A percentile compares a stretch with the other conserved stretches of the same genome.
Conservation (phyloP, 2,113 vertebrate species). For the Theristicus caerulescens region DNA sequence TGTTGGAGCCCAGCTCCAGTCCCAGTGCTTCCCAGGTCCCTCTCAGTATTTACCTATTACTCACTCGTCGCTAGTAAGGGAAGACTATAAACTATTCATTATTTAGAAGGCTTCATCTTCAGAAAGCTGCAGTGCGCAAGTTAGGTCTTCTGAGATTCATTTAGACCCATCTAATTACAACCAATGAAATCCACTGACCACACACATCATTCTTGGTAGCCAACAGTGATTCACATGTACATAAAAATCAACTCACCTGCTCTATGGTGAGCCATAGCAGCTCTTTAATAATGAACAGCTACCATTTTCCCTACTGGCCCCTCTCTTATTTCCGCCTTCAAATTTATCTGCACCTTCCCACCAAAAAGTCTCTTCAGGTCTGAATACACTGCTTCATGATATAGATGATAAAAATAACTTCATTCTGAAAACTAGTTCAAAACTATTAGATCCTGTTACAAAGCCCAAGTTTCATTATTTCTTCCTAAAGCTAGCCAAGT, state of each 20-base stretch:
- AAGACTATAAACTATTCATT: background rate
- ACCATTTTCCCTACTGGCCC: background rate
- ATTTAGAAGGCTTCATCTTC: background rate
- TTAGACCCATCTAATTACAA: background rate
- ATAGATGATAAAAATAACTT: background rate
- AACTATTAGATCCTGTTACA: fast-evolving
- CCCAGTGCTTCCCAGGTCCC: background rate
- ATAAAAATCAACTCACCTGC: background rate
- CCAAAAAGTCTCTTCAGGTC: background rate
- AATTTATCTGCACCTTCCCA: background rate
- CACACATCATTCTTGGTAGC: background rate
- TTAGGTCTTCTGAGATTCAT: background rate
- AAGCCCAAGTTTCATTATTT: background rate
- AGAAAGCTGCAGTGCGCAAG: background rate
- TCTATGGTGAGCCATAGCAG: background rate
- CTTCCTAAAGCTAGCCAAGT: background rate
- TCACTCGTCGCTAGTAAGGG: background rate
- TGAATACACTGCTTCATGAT: background rate
- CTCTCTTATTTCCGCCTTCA: background rate
- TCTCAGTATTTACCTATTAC: background rate
- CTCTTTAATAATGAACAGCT: background rate
- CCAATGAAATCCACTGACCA: background rate
- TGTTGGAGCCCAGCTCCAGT: background rate
- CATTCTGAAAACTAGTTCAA: background rate
- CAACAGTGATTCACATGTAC: background rate